These are phyloP conservation scores for Heterotis niloticus DNA, from an alignment of 2,113 vertebrate genomes.

Conservation along the genomic window DNA sequence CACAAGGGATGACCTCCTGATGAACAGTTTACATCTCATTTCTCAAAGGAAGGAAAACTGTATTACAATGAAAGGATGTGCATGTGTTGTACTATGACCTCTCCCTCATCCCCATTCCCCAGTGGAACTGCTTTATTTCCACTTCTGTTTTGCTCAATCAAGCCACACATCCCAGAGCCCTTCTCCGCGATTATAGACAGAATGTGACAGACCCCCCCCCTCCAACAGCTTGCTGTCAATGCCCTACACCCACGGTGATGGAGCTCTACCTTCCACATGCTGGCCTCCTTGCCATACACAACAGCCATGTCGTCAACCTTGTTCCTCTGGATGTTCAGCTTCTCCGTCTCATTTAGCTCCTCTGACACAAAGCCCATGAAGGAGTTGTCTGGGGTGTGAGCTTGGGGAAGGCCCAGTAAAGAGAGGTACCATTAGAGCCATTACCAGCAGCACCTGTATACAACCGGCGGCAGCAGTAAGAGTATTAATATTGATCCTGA, in stretches of 20 bases:
- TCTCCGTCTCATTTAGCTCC: constrained; percentile 85
- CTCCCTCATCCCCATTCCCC: not conserved
- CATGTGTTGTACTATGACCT: not conserved
- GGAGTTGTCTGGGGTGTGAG: constrained; percentile 96
- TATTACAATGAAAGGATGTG: not conserved
- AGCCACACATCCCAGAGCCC: not conserved
- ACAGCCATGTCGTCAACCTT: constrained; percentile 92
- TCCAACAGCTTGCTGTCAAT: not conserved
- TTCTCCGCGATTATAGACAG: not conserved
- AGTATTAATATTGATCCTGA: not conserved
- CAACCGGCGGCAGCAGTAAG: not conserved
- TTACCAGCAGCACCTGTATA: not conserved
- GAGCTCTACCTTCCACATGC: constrained; percentile 90
- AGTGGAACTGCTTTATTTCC: not conserved
- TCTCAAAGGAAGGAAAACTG: not conserved
- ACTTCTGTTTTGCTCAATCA: not conserved
- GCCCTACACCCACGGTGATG: not conserved
- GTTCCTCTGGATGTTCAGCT: constrained; percentile 70
- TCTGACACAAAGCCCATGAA: constrained; percentile 98
- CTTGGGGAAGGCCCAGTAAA: constrained; percentile 49
- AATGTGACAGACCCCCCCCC: not conserved
- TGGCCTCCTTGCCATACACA: constrained; percentile 91
- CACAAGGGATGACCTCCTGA: not conserved
- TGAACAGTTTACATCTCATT: not conserved
- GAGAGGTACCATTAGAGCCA: not conserved